Conservation (phyloP, 2,113 vertebrate genomes). For the Telmatochromis sp. region DNA sequence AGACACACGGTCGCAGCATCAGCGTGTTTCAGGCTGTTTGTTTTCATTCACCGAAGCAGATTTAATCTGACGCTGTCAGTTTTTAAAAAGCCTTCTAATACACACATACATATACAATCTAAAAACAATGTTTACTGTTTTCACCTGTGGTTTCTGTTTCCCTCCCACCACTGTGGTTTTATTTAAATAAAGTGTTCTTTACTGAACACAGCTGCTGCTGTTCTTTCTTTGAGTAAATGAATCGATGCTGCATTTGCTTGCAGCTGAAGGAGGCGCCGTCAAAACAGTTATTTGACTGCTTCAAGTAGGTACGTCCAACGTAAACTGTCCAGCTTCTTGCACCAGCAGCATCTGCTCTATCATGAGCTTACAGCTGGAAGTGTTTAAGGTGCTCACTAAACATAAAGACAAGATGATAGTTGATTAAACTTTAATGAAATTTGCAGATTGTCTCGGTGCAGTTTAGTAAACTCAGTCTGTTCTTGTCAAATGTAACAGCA, state of each 20-base stretch:
- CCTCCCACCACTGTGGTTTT: neutral
- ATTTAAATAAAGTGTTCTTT: neutral
- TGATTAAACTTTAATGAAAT: neutral
- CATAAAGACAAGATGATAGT: neutral
- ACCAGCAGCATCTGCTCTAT: neutral
- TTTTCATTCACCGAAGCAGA: neutral
- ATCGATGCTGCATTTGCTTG: neutral
- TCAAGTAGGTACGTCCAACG: neutral
- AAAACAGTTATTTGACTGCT: neutral
- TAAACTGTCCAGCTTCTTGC: too few species aligned
- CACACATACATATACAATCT: neutral
- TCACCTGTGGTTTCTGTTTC: neutral
- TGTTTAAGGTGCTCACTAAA: neutral
- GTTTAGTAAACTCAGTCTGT: accelerated
- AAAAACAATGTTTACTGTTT: neutral
- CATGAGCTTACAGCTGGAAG: neutral
- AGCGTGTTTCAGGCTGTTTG: neutral
- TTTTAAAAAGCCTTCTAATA: neutral
- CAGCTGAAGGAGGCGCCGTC: neutral
- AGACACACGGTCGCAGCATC: neutral
- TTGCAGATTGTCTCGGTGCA: neutral
- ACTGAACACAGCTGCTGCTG: neutral
- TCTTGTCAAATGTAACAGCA: neutral
- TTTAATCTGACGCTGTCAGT: neutral
- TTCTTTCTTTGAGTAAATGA: neutral